Evolutionary conservation across 2,797 vertebrate species (phyloP), one percentile per base, ranked within the genome.

Genomic region (Pipistrellus nathusii): DNA sequence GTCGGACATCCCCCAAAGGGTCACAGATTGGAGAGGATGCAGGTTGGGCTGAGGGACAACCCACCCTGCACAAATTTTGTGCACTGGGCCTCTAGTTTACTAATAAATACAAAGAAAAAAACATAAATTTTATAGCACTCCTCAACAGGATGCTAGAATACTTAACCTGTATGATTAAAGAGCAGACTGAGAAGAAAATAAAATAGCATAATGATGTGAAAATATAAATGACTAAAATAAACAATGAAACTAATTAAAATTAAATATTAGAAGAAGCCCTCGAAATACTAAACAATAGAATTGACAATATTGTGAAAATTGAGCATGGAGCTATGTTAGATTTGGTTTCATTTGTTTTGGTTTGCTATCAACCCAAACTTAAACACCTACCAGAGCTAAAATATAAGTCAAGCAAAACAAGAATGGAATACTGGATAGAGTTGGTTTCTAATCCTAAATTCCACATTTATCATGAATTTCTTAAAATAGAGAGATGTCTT

Each of bases 51-150:
- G 21, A 55, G 53, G 53, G 20, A 23, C 53, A 55, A 21, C 53
- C 20, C 53, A 0, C 20, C 53, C 8, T 20, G 20, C 53, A 55
- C 1, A 3, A 55, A 55, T 55, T 55, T 23, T 8, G 2, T 55
- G 21, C 53, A 55, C 53, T 55, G 21, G 53, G 53, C 8, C 53
- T 23, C 53, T 55, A 55, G 53, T 59, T 78, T 78, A 53, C 41
- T 72, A n/a, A 18, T 75, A 84, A 10, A 94, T 62, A 90, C 35
- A 69, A 84, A 94, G 38, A 21, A 53, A 30, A 75, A 57, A 80
- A 25, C 7, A 20, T n/a, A 44, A 46, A 55, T 91, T 84, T 72
- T 53, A 51, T 30, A 94, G 14, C 53, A 76, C 5, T 57, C 27
- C 18, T 80, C 51, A 80, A 32, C 4, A 88, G 32, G 17, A 95